A percentile compares a stretch with the other conserved stretches of the same genome.
These are phyloP conservation scores for Pantala flavescens DNA, from an alignment of 1,140 invertebrate genomes.

Conservation along the genomic window DNA sequence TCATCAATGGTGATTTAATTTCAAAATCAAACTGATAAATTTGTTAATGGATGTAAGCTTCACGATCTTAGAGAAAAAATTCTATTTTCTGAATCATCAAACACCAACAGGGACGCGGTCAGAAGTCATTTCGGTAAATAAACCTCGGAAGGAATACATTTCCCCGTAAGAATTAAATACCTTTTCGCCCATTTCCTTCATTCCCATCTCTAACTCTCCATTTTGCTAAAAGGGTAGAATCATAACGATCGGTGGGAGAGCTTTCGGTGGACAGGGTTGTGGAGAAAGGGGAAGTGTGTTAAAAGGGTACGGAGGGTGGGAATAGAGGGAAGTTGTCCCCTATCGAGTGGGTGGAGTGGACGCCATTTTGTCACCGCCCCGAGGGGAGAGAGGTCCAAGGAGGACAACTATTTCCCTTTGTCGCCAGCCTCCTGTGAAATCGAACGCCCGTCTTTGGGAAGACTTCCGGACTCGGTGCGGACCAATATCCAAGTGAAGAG, in stretches of 20 bases:
- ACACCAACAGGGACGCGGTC: no score
- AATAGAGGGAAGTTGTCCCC: neutral
- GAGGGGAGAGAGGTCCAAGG: neutral
- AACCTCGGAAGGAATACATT: no score
- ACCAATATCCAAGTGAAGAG: no score
- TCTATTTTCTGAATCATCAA: no score
- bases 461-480: neutral
- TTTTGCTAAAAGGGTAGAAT: neutral
- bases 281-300: neutral
- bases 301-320: neutral
- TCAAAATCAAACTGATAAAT: no score
- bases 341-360: neutral
- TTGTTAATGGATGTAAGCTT: no score
- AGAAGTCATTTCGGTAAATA: no score
- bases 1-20: no score
- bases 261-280: neutral
- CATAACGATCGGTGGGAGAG: neutral
- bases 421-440: constrained; percentile 3
- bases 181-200: neutral
- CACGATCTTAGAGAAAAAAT: no score
- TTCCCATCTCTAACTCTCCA: neutral
- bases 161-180: no score
- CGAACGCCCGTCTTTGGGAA: neutral
- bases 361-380: neutral
- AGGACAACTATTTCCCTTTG: neutral